A percentile compares a stretch with the other conserved stretches of the same genome.
These are phyloP conservation scores for Volucella inanis DNA, from an alignment of 2,888 invertebrate genomes.

Conservation along the genomic window DNA sequence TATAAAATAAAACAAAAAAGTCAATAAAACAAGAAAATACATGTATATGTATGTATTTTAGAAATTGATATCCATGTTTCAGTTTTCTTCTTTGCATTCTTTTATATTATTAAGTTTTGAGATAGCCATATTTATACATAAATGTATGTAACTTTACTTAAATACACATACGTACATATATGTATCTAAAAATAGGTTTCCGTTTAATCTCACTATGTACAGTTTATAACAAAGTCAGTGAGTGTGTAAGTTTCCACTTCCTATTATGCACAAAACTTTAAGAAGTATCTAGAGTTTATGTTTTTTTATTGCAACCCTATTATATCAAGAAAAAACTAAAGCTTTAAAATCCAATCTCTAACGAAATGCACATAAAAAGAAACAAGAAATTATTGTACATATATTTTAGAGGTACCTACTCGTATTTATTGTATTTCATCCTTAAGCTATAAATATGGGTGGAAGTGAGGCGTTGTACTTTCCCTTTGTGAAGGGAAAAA, in stretches of 20 bases:
- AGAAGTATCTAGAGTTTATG: neutral
- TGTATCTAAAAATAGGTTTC: constrained; percentile 4
- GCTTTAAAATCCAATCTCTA: neutral
- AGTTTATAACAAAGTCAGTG: neutral
- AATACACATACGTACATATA: too few relatives aligned
- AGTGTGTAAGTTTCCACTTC: constrained; percentile 35
- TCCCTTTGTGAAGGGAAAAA: constrained; percentile 14
- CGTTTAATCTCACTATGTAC: constrained; percentile 1
- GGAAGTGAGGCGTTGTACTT: constrained; percentile 20
- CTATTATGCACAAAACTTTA: constrained; percentile 38
- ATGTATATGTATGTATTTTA: too few relatives aligned
- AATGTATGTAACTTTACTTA: too few relatives aligned
- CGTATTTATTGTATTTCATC: constrained; percentile 41
- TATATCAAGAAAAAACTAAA: neutral
- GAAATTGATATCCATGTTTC: too few relatives aligned
- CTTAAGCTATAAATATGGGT: constrained; percentile 45
- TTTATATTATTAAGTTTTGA: too few relatives aligned
- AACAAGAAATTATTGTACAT: constrained; percentile 25
- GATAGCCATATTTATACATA: too few relatives aligned
- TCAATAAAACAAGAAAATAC: too few relatives aligned
- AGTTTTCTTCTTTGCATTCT: too few relatives aligned
- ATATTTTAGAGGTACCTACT: constrained; percentile 22
- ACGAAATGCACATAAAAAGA: constrained; percentile 46
- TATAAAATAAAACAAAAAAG: too few relatives aligned
- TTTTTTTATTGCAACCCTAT: neutral